Percentiles rank a stretch among this genome's conserved stretches.
Conservation (phyloP, 2,113 vertebrate genomes). For the Eurypyga helias region DNA sequence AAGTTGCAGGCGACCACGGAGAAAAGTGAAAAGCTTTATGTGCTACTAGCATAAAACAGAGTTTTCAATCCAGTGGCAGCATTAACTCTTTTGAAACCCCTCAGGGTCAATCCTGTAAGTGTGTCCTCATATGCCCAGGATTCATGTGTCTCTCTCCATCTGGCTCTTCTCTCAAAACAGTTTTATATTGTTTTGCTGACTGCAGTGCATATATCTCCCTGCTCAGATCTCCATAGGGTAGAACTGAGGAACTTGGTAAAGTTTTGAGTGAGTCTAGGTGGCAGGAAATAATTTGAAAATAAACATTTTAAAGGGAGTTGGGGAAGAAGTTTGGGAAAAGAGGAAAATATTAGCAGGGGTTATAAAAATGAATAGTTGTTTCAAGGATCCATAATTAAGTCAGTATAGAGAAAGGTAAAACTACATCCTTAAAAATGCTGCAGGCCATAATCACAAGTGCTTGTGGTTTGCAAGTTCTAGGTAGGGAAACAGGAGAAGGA, state of each 20-base stretch:
- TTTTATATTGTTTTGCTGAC: conserved; percentile 13
- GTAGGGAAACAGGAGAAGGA: not conserved
- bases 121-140: conserved; percentile 22
- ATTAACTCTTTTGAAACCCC: conserved; percentile 18
- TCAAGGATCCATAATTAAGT: not conserved
- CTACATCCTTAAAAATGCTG: not conserved
- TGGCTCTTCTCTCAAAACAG: conserved; percentile 41
- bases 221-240: not conserved
- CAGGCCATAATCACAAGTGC: not conserved
- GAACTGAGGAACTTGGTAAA: not conserved
- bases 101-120: not conserved
- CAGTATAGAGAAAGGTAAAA: not conserved
- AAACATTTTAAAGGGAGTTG: not conserved
- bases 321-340: not conserved
- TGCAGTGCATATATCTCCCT: not conserved
- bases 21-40: conserved; percentile 12
- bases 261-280: not conserved
- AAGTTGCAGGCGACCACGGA: not conserved
- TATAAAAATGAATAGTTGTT: not conserved
- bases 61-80: not conserved
- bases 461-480: not conserved
- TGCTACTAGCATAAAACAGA: conserved; percentile 37
- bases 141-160: conserved; percentile 10
- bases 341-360: not conserved
- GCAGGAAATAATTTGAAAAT: not conserved